A percentile compares a stretch with the other conserved stretches of the same genome.
Evolutionary conservation across 2,797 vertebrate species (phyloP).

Genomic region (Sebastes iracundus): DNA sequence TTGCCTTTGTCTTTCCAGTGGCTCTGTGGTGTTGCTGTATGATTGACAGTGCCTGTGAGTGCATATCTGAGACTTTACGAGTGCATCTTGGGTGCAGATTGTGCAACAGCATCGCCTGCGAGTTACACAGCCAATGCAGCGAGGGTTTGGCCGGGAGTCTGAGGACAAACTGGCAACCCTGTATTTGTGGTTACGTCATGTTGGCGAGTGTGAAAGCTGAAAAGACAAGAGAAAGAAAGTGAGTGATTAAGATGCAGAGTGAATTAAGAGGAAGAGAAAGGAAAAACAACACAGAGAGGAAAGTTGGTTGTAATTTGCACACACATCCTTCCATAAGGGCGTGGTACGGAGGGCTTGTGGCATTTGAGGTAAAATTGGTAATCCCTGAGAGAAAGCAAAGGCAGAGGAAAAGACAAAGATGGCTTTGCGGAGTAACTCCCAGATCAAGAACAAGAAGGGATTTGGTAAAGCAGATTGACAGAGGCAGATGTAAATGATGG

Average conservation of each 20-base stretch:
- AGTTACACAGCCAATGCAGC: conserved; percentile 8
- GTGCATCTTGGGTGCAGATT: conserved; percentile 25
- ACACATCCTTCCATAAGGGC: neutral
- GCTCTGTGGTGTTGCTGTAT: neutral
- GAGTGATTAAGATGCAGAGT: conserved; percentile 35
- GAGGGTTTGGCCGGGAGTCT: conserved; percentile 46
- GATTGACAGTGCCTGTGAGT: conserved; percentile 41
- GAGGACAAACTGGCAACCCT: conserved; percentile 33
- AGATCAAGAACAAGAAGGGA: conserved; percentile 23
- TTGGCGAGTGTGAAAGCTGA: conserved; percentile 56
- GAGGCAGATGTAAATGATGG: conserved; percentile 57
- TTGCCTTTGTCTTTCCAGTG: conserved; percentile 9
- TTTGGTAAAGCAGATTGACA: conserved; percentile 45
- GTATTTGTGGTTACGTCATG: conserved; percentile 42
- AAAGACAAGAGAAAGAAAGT: conserved; percentile 55
- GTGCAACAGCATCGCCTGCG: conserved; percentile 36
- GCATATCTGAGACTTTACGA: conserved; percentile 20
- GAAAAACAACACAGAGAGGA: conserved; percentile 24
- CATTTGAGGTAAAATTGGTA: conserved; percentile 12
- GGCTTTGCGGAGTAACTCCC: neutral
- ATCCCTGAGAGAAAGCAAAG: conserved; percentile 10
- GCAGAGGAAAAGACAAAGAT: conserved; percentile 7
- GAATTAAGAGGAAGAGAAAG: conserved; percentile 28
- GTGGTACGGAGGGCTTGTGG: conserved; percentile 15
- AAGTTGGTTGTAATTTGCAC: conserved; percentile 31